Percentiles rank a stretch among this genome's conserved stretches.
phyloP scores from a whole-genome alignment of 2,113 vertebrate species.

The Saguinus midas region DNA sequence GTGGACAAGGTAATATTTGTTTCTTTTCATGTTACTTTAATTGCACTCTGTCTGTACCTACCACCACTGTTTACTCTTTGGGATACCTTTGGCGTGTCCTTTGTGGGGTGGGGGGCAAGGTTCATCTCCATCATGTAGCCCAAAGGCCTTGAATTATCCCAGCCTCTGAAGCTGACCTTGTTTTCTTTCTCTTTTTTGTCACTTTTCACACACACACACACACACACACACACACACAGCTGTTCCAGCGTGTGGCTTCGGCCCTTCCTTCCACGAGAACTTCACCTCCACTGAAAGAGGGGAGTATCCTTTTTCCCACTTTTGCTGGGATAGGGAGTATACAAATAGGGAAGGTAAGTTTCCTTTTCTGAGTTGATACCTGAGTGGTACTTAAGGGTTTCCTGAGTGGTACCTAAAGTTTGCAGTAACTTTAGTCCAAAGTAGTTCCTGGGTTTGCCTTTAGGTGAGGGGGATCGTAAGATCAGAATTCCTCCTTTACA shows the following conservation, averaged over 20 bases:
- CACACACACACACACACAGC: slow-evolving; percentile 71
- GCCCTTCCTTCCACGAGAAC: slow-evolving; percentile 92
- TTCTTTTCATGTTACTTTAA: not conserved
- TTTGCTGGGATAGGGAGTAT: not conserved
- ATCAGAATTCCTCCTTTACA: slow-evolving; percentile 9
- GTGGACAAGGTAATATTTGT: slow-evolving; percentile 83
- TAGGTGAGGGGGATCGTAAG: not conserved
- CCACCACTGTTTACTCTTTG: not conserved
- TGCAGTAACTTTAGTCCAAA: not conserved
- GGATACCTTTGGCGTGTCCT: not conserved
- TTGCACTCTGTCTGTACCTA: slow-evolving; percentile 64
- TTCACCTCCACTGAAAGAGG: slow-evolving; percentile 92
- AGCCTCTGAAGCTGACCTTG: not conserved
- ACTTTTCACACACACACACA: not conserved
- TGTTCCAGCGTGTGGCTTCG: slow-evolving; percentile 92
- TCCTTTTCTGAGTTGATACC: not conserved
- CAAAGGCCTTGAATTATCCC: slow-evolving; percentile 2
- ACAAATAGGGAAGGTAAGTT: not conserved
- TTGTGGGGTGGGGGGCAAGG: not conserved
- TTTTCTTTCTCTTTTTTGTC: slow-evolving; percentile 14
- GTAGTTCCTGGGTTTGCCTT: not conserved
- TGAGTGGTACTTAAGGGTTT: not conserved
- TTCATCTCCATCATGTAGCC: not conserved
- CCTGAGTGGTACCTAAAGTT: not conserved
- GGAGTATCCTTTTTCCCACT: slow-evolving; percentile 88